Conservation (phyloP, 2,888 invertebrate species). For the Apocheima hispidaria region DNA sequence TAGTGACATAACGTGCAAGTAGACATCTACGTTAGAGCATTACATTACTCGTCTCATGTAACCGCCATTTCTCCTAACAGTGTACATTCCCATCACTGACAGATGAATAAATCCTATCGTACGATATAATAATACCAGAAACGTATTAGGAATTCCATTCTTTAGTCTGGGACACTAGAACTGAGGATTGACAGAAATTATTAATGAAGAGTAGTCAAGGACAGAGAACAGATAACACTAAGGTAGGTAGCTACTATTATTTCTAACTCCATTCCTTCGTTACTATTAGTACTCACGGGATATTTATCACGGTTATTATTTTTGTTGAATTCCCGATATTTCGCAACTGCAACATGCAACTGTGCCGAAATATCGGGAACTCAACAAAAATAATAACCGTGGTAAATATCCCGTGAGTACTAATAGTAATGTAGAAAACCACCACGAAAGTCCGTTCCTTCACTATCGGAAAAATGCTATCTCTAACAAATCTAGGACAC, state of each 20-base stretch:
- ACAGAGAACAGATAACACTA: not conserved
- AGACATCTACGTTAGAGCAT: constrained; percentile 5
- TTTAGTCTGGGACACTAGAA: constrained; percentile 1
- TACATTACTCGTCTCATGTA: not conserved
- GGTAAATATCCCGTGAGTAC: no score
- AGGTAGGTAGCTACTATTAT: no score
- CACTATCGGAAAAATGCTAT: constrained; percentile 4
- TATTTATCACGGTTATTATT: no score
- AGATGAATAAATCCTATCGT: not conserved
- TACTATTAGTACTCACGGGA: no score
- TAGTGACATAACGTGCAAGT: constrained; percentile 5
- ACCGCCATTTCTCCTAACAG: constrained; percentile 11
- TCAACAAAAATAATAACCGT: no score
- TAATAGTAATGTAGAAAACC: not conserved
- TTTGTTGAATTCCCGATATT: no score
- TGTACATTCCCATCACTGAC: not conserved
- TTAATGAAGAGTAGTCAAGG: not conserved
- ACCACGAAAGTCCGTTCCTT: not conserved
- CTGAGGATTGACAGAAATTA: constrained; percentile 1
- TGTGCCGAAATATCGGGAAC: no score
- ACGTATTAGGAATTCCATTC: constrained; percentile 12
- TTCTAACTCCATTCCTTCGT: no score
- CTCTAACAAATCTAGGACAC: constrained; percentile 6
- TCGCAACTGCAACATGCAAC: no score
- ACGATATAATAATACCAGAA: not conserved